Conservation (phyloP, 2,113 vertebrate species). For the Edolisoma coerulescens region DNA sequence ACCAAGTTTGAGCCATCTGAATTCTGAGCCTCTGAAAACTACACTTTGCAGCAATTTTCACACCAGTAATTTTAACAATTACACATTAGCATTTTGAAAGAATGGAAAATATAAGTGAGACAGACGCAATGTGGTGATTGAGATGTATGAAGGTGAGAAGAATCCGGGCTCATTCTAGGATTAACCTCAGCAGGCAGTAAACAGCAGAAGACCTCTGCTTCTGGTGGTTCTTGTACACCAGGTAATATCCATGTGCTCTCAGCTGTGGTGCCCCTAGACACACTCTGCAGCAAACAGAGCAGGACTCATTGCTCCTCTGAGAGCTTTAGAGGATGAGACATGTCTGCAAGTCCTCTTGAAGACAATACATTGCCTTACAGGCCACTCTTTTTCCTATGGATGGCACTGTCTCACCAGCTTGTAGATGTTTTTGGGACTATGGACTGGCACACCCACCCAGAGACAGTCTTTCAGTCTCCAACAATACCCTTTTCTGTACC, state of each 20-base stretch:
- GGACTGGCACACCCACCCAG: neutral
- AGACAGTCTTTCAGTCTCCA: neutral
- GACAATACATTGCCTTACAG: neutral
- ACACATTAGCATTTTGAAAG: neutral
- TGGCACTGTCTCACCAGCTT: neutral
- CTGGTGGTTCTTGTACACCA: neutral
- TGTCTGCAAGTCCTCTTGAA: neutral
- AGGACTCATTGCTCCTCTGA: neutral
- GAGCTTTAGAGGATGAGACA: neutral
- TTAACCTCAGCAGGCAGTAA: neutral
- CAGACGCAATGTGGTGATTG: fast-evolving
- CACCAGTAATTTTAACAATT: neutral
- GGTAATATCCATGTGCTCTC: neutral
- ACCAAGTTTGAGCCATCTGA: neutral
- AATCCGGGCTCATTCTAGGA: neutral
- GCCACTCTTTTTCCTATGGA: neutral
- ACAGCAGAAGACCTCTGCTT: neutral
- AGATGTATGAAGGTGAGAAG: neutral
- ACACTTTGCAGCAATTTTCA: neutral
- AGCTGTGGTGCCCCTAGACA: neutral
- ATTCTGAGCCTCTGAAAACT: neutral
- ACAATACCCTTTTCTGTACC: neutral
- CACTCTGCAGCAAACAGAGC: neutral
- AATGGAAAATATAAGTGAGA: neutral
- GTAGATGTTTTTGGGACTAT: neutral